These are phyloP conservation scores for Rhopalosiphum padi DNA, from an alignment of 1,140 invertebrate genomes.

Conservation along the genomic window DNA sequence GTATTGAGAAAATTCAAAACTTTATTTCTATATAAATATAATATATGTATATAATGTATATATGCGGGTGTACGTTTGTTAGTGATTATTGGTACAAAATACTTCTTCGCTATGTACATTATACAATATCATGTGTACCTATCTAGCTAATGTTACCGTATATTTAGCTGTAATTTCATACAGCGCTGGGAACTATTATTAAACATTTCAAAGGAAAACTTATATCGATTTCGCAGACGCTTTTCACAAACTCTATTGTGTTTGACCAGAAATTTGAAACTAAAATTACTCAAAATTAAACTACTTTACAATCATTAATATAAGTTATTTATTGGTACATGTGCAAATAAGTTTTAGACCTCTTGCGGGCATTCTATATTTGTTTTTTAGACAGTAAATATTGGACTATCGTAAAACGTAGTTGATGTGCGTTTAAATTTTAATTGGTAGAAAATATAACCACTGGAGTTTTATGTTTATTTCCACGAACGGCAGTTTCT, in stretches of 20 bases:
- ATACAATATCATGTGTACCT: background rate
- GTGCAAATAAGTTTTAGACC: background rate
- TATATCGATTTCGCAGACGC: background rate
- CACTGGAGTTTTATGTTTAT: background rate
- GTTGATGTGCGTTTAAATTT: background rate
- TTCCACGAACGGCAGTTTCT: background rate
- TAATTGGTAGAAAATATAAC: background rate
- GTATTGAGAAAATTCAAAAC: background rate
- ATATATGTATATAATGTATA: background rate
- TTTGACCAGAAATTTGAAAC: background rate
- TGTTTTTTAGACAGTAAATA: background rate
- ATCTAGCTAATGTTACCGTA: background rate
- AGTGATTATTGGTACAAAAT: background rate
- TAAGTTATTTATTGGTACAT: background rate
- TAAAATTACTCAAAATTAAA: background rate
- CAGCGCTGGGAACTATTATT: background rate
- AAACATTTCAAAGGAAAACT: constrained; percentile 14
- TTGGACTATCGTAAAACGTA: background rate
- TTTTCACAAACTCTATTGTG: background rate
- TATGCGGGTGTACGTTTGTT: background rate
- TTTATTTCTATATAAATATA: background rate
- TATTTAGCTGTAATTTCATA: background rate
- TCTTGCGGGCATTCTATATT: background rate
- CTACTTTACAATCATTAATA: background rate
- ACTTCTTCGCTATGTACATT: background rate